Percentiles rank a stretch among this genome's conserved stretches.
Evolutionary conservation across 2,888 invertebrate species (phyloP).

Genomic region (Cheilosia urbana): DNA sequence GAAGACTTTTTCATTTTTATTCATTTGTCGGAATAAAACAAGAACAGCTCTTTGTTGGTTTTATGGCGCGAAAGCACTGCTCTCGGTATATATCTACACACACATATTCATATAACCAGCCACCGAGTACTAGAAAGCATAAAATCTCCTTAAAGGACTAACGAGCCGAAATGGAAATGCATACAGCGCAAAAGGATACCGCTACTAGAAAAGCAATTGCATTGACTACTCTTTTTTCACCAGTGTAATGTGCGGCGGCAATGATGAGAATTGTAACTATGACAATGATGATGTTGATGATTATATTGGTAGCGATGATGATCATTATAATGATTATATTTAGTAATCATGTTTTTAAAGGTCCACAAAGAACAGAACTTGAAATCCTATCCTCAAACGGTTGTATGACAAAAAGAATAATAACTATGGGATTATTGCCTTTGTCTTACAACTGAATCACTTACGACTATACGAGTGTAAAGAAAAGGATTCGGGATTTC

Average conservation of each 20-base stretch:
- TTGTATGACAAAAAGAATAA: conserved; percentile 44
- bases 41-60: conserved; percentile 28
- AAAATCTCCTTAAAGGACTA: conserved; percentile 62
- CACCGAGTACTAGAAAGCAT: conserved; percentile 27
- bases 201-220: conserved; percentile 28
- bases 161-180: conserved; percentile 70
- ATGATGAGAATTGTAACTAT: conserved; percentile 34
- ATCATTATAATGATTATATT: conserved; percentile 27
- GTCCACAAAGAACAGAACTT: conserved; percentile 6
- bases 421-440: conserved; percentile 58
- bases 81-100: conserved; percentile 6
- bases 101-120: not conserved
- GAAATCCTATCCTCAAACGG: conserved; percentile 26
- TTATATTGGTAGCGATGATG: conserved; percentile 21
- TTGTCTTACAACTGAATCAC: conserved; percentile 67
- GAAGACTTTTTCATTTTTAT: conserved; percentile 39
- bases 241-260: not conserved
- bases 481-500: conserved; percentile 53
- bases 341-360: not conserved
- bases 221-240: conserved; percentile 40
- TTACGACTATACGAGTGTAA: conserved; percentile 30
- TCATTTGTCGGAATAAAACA: conserved; percentile 36
- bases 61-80: conserved; percentile 40
- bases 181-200: conserved; percentile 56
- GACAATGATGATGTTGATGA: conserved; percentile 18